Base-by-base conservation (phyloP, 2,113 vertebrate species). In the Oryzias curvinotus region DNA sequence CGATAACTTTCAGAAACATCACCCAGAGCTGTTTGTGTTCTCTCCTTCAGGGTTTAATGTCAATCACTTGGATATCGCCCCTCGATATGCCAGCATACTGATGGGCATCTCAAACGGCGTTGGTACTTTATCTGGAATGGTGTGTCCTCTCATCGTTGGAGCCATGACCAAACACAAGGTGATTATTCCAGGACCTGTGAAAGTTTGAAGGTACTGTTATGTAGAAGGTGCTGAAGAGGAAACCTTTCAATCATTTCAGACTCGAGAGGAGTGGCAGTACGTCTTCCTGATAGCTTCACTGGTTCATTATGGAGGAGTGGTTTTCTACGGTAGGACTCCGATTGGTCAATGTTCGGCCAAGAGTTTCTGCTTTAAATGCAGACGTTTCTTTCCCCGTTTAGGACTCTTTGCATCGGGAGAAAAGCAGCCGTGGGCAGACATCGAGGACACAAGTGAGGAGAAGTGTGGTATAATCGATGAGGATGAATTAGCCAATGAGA, bases 131-230 rank as follows among this genome's bases (percentile, higher is more conserved):
- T 96, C 95, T 1, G 95, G 95, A 36, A 97, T 97, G 95, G 95
- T 97, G 75, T 97, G 95, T 69, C 95, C 95, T 14, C 87, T 97
- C 63, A 97, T 97, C 41, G 95, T 97, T 59, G 95, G 95, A 14
- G 95, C 95, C 51, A 96, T 97, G 95, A 97, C 95, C n/a, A 97
- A 97, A 87, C 94, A 96, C 90, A 96, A 96, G 95, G 95, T 96
- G 75, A 60, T 26, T 48, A 19, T n/a, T 19, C 3, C n/a, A 48
- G 12, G 10, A 5, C 4, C 12, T 51, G 3, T 41, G 1, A 19
- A 60, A 41, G 18, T 13, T 17, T 14, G n/a, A 17, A 25, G 25
- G 17, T 62, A 2, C n/a, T n/a, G 26, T 16, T 51, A 8, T 61
- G 44, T 60, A n/a, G 51, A 44, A 15, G 21, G 23, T 26, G 47